Evolutionary conservation across 2,113 vertebrate species (phyloP).

Genomic region (Tragelaphus scriptus): DNA sequence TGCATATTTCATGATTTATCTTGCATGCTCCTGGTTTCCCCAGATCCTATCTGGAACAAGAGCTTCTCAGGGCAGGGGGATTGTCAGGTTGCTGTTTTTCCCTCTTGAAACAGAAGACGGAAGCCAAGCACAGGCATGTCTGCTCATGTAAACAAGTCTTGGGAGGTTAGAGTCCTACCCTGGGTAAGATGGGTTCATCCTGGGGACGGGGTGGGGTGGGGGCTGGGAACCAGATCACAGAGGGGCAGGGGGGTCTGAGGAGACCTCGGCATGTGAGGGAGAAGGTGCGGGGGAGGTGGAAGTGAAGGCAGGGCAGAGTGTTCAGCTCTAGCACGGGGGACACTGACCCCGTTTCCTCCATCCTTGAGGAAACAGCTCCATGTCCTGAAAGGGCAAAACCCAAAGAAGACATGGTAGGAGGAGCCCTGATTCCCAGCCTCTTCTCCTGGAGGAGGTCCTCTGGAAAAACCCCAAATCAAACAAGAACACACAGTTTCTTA

Average conservation of each 20-base stretch:
- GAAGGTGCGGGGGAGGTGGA: accelerated
- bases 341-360: background rate
- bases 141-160: too few species aligned
- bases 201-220: accelerated
- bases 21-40: background rate
- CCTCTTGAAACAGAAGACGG: background rate
- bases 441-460: background rate
- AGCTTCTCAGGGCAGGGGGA: background rate
- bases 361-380: background rate
- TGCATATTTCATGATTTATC: too few species aligned
- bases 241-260: background rate
- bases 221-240: accelerated
- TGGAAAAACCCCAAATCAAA: background rate
- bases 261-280: accelerated
- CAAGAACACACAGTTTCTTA: background rate
- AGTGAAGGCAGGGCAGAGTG: accelerated
- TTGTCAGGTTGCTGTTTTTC: too few species aligned
- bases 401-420: background rate
- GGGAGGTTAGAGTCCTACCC: background rate
- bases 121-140: background rate
- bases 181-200: accelerated
- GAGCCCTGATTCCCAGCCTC: background rate
- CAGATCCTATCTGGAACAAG: background rate
- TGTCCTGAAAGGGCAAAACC: background rate
- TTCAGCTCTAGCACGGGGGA: accelerated